Evolutionary conservation across 1,140 invertebrate species (phyloP), one percentile per base, ranked within the genome.

Genomic region (Lucilia sericata): DNA sequence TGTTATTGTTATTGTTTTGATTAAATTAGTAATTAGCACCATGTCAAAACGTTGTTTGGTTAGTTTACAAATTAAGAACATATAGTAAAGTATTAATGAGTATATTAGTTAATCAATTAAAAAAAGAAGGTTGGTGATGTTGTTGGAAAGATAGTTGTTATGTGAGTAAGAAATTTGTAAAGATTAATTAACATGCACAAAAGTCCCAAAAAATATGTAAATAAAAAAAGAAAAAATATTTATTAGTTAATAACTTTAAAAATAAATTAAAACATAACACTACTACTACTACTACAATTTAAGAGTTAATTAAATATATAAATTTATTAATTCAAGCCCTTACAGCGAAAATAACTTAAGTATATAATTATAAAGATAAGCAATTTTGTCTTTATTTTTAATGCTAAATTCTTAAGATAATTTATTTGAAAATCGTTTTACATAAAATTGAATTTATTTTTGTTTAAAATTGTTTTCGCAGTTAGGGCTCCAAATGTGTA

Each of bases 181-280:
- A 19, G 65, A 70, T 70, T 70, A 70, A 21, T 21, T 30, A 30
- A 17, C 76, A 80, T 80, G 76, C 76, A 80, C 42, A 80, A 51
- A 34, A 80, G 19, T 80, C 76, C 76, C 76, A 80, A 80, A 80
- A 70, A 7, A 80, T 80, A 17, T 80, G 74, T 75, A 75, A 76
- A 30, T 30, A 30, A 76, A 76, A 80, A 80, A 80, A 80, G 21
- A 51, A 49, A 80, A 51, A 51, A 51, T 4, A 80, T 47, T 19
- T 8, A 80, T 49, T 49, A 80, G 8, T 49, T 80, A 36, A 70
- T 21, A 70, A 70, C 19, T 21, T 4, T 60, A 5, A 60, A 60
- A n/a, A 60, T 5, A 60, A 60, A 60, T 7, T 7, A 60, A 42
- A 30, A 30, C 25, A 30, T 30, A 30, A 30, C 25, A 30, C 25